Evolutionary conservation across 2,888 invertebrate genomes (phyloP).

Genomic region (Aphodius sticticus): DNA sequence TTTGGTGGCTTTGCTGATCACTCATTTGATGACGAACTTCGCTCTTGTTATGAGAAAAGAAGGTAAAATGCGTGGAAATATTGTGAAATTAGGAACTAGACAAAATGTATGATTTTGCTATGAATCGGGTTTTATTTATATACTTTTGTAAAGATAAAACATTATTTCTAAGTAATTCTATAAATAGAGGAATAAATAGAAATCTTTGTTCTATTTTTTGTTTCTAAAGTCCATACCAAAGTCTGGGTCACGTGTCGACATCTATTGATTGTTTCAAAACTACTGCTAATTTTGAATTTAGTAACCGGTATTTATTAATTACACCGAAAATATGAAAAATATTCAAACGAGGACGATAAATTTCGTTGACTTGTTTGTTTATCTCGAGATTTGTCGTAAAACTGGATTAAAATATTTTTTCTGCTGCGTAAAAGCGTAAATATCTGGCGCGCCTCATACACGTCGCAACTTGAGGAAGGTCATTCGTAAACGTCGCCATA

Average conservation of each 20-base stretch:
- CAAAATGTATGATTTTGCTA: background rate
- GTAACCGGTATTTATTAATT: background rate
- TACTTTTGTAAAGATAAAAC: no score
- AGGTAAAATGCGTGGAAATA: background rate
- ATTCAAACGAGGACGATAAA: background rate
- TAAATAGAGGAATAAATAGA: no score
- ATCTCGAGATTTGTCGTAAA: background rate
- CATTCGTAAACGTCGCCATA: conserved; percentile 29
- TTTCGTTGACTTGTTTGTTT: background rate
- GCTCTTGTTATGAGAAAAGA: background rate
- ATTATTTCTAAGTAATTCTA: no score
- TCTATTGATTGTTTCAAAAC: background rate
- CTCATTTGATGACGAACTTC: background rate
- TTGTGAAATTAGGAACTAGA: background rate
- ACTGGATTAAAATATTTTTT: background rate
- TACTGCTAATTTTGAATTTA: background rate
- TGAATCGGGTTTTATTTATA: no score
- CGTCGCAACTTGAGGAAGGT: conserved; percentile 31
- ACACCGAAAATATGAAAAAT: background rate
- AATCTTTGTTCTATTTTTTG: no score
- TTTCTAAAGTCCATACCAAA: background rate
- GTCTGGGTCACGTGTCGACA: background rate
- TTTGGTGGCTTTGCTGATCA: background rate
- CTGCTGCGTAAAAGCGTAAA: background rate
- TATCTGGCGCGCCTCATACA: background rate